These are phyloP conservation scores for Allobates femoralis DNA, from an alignment of 2,797 vertebrate species.

Conservation along the genomic window DNA sequence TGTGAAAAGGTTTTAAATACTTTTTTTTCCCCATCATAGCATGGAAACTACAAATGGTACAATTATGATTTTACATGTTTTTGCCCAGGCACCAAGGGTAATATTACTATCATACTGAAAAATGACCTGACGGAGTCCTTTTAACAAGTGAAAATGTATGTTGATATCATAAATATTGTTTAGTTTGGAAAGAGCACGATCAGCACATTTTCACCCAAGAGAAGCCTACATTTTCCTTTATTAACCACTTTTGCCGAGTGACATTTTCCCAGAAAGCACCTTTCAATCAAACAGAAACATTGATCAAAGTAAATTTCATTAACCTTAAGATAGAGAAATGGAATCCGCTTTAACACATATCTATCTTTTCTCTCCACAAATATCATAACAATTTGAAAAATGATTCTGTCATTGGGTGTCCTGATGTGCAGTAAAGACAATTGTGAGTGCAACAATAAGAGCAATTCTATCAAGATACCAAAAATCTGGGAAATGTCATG, in stretches of 20 bases:
- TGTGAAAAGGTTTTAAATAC: no score
- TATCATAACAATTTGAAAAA: conserved; percentile 36
- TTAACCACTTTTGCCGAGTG: conserved; percentile 17
- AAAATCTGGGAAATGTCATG: neutral
- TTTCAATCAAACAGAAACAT: conserved; percentile 47
- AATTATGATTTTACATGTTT: no score
- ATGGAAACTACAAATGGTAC: no score
- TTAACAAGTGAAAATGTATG: neutral
- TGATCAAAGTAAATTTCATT: conserved; percentile 49
- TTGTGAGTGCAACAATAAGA: conserved; percentile 15
- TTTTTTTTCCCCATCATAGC: no score
- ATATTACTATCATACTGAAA: no score
- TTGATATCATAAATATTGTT: neutral
- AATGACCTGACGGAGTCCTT: no score
- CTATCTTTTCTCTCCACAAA: conserved; percentile 10
- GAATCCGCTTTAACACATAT: conserved; percentile 34
- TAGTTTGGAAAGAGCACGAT: neutral
- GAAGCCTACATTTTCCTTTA: neutral
- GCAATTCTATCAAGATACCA: conserved; percentile 41
- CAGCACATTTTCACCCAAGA: neutral
- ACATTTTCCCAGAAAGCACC: conserved; percentile 41
- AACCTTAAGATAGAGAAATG: conserved; percentile 40
- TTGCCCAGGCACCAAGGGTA: no score
- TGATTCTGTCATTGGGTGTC: conserved; percentile 42
- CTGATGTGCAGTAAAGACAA: conserved; percentile 17